phyloP scores from a whole-genome alignment of 2,888 invertebrate genomes.

The Phragmatobia fuliginosa region DNA sequence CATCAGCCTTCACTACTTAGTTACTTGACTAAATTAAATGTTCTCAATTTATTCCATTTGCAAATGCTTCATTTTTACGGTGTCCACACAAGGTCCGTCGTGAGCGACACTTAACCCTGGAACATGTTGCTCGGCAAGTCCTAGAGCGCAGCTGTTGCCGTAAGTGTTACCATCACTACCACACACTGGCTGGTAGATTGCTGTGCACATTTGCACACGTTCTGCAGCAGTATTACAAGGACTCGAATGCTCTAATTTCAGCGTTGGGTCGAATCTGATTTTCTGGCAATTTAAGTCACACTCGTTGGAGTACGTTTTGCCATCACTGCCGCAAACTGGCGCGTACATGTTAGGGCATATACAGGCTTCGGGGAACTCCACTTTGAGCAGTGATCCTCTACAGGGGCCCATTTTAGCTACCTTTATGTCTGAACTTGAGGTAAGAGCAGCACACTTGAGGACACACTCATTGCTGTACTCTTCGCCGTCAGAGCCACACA shows the following conservation, averaged over 20 bases:
- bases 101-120: not conserved
- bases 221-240: not conserved
- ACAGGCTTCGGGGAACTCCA: conserved; percentile 22
- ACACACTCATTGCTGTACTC: conserved; percentile 86
- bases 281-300: conserved; percentile 51
- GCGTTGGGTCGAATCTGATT: not conserved
- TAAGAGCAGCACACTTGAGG: conserved; percentile 35
- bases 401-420: not conserved
- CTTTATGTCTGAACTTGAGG: not conserved
- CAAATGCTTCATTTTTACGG: not conserved
- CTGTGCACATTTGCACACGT: not conserved
- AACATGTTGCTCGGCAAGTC: not conserved
- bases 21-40: not conserved
- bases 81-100: not conserved
- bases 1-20: not conserved
- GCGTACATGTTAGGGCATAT: conserved; percentile 48
- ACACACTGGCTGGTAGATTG: not conserved
- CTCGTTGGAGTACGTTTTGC: conserved; percentile 58
- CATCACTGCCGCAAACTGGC: conserved; percentile 62
- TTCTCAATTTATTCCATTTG: not conserved
- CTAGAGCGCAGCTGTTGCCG: not conserved
- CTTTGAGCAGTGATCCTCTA: not conserved
- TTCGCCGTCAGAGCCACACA: conserved; percentile 81
- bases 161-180: conserved; percentile 17
- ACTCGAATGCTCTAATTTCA: not conserved